A percentile compares a stretch with the other conserved stretches of the same genome.
Conservation (phyloP, 2,797 vertebrate species). For the Chaetophractus vellerosus region DNA sequence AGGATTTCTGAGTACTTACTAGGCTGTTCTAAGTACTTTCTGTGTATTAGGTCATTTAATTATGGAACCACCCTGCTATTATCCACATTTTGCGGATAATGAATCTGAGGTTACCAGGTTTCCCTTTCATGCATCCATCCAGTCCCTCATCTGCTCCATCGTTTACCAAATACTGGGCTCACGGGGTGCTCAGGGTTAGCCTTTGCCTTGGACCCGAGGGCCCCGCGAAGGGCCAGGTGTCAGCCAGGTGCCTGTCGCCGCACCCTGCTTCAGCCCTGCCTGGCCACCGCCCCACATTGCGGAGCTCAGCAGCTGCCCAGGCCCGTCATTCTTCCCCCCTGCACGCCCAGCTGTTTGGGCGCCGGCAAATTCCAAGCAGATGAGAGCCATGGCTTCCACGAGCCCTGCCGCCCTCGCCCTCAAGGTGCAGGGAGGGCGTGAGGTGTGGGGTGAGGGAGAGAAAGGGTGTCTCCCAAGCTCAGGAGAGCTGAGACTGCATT, state of each 20-base stretch:
- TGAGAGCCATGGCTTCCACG: background rate
- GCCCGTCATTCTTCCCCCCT: background rate
- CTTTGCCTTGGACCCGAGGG: background rate
- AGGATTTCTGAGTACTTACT: background rate
- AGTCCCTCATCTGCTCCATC: background rate
- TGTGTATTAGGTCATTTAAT: background rate
- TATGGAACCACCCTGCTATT: background rate
- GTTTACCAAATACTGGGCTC: background rate
- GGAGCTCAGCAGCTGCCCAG: background rate
- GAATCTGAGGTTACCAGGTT: slow-evolving; percentile 28
- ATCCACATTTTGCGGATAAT: background rate
- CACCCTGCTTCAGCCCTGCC: slow-evolving; percentile 22
- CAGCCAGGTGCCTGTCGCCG: slow-evolving; percentile 27
- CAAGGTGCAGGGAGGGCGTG: background rate
- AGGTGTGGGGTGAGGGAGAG: background rate
- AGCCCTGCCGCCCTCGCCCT: background rate
- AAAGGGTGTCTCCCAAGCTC: slow-evolving; percentile 14
- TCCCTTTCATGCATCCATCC: background rate
- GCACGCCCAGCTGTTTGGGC: slow-evolving; percentile 60
- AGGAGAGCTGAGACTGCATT: background rate
- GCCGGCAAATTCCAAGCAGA: slow-evolving; percentile 41
- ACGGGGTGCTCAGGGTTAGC: background rate
- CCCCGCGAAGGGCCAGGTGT: background rate
- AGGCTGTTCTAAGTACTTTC: background rate
- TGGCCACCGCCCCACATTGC: background rate